A percentile compares a stretch with the other conserved stretches of the same genome.
Conservation (phyloP, 2,113 vertebrate species). For the Vicugna pacos region DNA sequence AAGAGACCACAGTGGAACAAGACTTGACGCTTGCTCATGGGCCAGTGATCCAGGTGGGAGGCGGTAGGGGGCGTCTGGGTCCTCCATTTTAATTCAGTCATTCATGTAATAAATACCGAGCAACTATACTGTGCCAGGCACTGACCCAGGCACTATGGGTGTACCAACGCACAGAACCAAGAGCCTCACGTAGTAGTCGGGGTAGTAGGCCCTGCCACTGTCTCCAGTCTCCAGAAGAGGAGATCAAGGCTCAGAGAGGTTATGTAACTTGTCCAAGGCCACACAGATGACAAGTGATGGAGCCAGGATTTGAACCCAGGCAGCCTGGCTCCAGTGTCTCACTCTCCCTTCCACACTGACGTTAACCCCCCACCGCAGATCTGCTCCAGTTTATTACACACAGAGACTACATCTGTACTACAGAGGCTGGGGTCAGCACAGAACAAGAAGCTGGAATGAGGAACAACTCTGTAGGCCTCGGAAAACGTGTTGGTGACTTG, state of each 20-base stretch:
- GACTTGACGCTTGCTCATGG: background rate
- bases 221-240: background rate
- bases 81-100: background rate
- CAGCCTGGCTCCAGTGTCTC: background rate
- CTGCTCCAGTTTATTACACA: background rate
- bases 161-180: background rate
- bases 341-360: background rate
- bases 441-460: background rate
- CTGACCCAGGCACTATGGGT: background rate
- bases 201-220: background rate
- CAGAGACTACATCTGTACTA: background rate
- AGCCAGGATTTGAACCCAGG: background rate
- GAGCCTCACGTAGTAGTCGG: background rate
- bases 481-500: accelerated
- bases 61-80: background rate
- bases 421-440: accelerated
- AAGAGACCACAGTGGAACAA: background rate
- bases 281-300: background rate
- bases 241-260: background rate
- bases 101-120: background rate
- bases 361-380: accelerated
- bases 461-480: background rate
- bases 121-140: background rate
- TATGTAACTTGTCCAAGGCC: background rate
- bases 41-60: background rate